A percentile compares a stretch with the other conserved stretches of the same genome.
phyloP scores from a whole-genome alignment of 2,888 invertebrate genomes.

The Andricus curvator region DNA sequence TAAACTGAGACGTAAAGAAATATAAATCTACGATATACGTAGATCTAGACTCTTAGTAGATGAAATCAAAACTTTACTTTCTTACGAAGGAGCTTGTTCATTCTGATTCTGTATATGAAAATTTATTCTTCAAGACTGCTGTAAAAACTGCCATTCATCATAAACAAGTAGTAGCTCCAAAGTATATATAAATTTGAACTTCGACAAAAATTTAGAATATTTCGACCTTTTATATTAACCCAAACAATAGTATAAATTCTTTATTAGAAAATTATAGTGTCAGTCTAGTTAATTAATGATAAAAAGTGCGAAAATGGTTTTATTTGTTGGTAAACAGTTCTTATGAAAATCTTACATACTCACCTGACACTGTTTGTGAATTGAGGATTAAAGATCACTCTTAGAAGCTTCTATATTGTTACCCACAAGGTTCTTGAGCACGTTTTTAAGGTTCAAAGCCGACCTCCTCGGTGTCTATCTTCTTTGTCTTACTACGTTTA shows the following conservation, averaged over 20 bases:
- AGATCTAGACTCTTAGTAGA: not conserved
- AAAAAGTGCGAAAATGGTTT: not conserved
- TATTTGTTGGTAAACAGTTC: not conserved
- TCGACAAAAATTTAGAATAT: too few relatives aligned
- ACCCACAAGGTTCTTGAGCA: not conserved
- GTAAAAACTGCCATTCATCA: not conserved
- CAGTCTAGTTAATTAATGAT: not conserved
- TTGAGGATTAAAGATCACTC: not conserved
- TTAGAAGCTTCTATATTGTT: not conserved
- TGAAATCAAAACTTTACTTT: slow-evolving; percentile 3
- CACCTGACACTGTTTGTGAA: not conserved
- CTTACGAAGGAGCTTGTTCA: not conserved
- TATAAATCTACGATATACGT: not conserved
- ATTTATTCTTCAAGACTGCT: not conserved
- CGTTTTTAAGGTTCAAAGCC: not conserved
- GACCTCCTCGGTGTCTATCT: not conserved
- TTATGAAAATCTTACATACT: not conserved
- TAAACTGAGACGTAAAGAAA: not conserved
- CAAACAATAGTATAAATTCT: too few relatives aligned
- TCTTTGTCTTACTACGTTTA: not conserved
- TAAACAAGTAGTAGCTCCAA: not conserved
- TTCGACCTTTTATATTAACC: too few relatives aligned
- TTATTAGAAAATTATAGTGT: too few relatives aligned
- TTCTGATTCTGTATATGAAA: not conserved
- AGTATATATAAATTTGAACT: not conserved